phyloP scores from a whole-genome alignment of 2,888 invertebrate species.

The Pterostichus madidus region DNA sequence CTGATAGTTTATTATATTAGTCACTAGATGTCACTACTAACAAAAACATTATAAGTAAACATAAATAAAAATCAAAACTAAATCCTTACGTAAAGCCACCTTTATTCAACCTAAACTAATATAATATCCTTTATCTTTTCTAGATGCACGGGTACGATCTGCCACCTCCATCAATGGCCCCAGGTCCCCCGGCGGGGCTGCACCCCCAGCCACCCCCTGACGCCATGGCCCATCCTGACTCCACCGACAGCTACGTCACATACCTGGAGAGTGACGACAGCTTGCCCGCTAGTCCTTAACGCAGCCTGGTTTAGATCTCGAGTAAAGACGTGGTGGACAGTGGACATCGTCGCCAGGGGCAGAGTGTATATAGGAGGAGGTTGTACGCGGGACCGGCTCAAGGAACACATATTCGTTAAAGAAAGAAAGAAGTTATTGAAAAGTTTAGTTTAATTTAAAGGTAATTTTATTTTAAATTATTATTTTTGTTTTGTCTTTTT shows the following conservation, averaged over 20 bases:
- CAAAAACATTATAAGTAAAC: too few species aligned
- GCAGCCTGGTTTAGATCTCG: slow-evolving; percentile 25
- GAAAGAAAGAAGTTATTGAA: too few species aligned
- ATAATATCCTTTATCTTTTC: slow-evolving; percentile 70
- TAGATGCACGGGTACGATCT: slow-evolving; percentile 96
- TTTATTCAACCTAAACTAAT: too few species aligned
- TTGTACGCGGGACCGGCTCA: not conserved
- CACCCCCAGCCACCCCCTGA: slow-evolving; percentile 80
- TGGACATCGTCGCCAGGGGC: not conserved
- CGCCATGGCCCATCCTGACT: slow-evolving; percentile 87
- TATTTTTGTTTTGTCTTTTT: not conserved
- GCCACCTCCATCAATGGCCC: slow-evolving; percentile 77
- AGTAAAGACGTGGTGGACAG: slow-evolving; percentile 2
- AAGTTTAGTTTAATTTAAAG: too few species aligned
- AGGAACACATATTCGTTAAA: not conserved
- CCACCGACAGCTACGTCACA: slow-evolving; percentile 94
- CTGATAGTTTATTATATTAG: too few species aligned
- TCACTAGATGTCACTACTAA: too few species aligned
- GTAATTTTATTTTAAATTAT: not conserved
- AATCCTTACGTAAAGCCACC: too few species aligned
- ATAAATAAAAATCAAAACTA: too few species aligned
- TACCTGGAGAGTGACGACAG: slow-evolving; percentile 94
- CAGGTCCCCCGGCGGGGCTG: slow-evolving; percentile 79
- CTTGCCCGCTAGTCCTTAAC: slow-evolving; percentile 87
- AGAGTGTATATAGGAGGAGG: slow-evolving; percentile 7